phyloP scores from a whole-genome alignment of 1,140 invertebrate genomes.

The Heliothis virescens region DNA sequence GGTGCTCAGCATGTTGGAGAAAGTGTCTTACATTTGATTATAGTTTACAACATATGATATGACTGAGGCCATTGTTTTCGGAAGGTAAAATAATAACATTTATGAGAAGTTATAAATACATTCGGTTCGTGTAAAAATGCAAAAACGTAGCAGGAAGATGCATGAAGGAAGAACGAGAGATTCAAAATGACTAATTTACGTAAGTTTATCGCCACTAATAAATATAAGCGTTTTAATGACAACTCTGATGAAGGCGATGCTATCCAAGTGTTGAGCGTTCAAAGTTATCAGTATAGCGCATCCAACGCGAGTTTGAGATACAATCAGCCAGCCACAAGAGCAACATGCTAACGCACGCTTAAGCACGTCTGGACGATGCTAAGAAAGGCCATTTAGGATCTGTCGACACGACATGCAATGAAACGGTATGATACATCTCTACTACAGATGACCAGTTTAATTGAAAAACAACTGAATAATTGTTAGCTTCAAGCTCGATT shows the following conservation, averaged over 20 bases:
- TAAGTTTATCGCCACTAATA: not conserved
- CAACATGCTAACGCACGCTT: not conserved
- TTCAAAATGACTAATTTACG: not conserved
- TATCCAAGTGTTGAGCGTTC: not conserved
- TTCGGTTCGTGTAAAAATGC: no score
- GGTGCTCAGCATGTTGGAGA: slow-evolving; percentile 62
- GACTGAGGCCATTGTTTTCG: slow-evolving; percentile 28
- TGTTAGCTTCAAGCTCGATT: no score
- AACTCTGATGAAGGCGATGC: not conserved
- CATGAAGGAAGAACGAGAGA: not conserved
- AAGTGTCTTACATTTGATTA: slow-evolving; percentile 51
- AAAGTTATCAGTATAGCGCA: not conserved
- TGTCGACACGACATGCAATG: slow-evolving; percentile 14
- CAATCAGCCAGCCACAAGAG: not conserved
- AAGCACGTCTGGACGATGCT: not conserved
- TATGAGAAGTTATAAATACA: not conserved
- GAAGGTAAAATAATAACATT: slow-evolving; percentile 1
- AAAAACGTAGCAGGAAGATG: not conserved
- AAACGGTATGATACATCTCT: not conserved
- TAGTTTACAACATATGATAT: slow-evolving; percentile 45
- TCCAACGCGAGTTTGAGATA: slow-evolving; percentile 3
- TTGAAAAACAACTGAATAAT: not conserved
- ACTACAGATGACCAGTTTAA: not conserved
- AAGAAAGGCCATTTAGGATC: slow-evolving; percentile 13
- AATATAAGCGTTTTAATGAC: slow-evolving; percentile 6